Percentiles rank a stretch among this genome's conserved stretches.
Evolutionary conservation across 2,797 vertebrate species (phyloP).

Genomic region (Perodicticus potto): DNA sequence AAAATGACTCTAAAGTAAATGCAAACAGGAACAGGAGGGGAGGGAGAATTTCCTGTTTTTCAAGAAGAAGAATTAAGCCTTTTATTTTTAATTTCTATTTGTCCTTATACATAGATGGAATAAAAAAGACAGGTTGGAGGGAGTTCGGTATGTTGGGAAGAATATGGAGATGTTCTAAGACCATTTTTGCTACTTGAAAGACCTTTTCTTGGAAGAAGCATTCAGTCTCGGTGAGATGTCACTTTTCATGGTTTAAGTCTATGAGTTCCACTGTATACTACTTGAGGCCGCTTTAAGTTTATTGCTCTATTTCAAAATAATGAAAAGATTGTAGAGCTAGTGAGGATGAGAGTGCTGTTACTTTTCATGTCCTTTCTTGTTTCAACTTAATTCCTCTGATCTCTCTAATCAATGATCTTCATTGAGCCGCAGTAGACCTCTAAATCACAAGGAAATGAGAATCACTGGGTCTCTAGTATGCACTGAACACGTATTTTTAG

Average conservation of each 20-base stretch:
- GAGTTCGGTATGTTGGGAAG: neutral
- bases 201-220: neutral
- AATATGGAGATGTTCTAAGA: neutral
- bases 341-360: constrained; percentile 45
- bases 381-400: constrained; percentile 64
- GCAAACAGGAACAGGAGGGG: neutral
- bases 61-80: neutral
- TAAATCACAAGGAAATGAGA: constrained; percentile 50
- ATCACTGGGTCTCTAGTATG: neutral
- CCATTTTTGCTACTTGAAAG: neutral
- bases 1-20: neutral
- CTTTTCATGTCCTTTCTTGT: constrained; percentile 42
- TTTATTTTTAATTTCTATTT: neutral
- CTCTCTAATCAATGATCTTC: constrained; percentile 36
- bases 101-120: neutral
- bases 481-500: neutral
- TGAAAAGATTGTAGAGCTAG: neutral
- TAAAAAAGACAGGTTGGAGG: neutral
- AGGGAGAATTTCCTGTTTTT: neutral
- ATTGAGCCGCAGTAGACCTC: neutral
- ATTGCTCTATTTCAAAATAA: constrained; percentile 64
- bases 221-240: neutral
- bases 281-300: constrained; percentile 55
- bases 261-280: neutral
- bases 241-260: neutral